A percentile compares a stretch with the other conserved stretches of the same genome.
Evolutionary conservation across 2,113 vertebrate genomes (phyloP).

Genomic region (Corythornis vintsioides): DNA sequence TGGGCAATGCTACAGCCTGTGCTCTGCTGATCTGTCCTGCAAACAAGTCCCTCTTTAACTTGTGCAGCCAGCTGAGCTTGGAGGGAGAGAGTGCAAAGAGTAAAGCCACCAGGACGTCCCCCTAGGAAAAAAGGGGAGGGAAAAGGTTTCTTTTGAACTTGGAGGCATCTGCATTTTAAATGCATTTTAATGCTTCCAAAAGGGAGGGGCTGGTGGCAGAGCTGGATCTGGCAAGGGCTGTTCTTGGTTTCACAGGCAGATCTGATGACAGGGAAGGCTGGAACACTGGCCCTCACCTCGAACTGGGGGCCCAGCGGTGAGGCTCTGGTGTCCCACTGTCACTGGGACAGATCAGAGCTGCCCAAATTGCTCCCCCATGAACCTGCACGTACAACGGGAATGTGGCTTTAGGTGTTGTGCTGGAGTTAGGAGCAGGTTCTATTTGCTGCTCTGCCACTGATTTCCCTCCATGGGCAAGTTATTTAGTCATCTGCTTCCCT

Average conservation of each 20-base stretch:
- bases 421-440: fast-evolving
- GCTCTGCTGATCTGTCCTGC: background rate
- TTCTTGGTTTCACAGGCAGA: background rate
- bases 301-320: fast-evolving
- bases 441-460: background rate
- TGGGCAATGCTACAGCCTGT: background rate
- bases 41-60: background rate
- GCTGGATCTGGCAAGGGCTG: background rate
- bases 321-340: background rate
- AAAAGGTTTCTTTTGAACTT: background rate
- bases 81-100: background rate
- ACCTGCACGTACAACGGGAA: background rate
- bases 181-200: background rate
- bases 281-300: fast-evolving
- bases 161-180: background rate
- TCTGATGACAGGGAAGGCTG: background rate
- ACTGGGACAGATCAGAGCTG: background rate
- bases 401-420: fast-evolving
- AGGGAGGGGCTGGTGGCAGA: background rate
- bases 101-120: background rate
- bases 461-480: background rate
- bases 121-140: background rate
- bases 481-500: background rate
- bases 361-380: background rate
- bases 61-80: background rate